Base-by-base conservation (phyloP, 2,888 invertebrate species). In the Lucinisca nassula region DNA sequence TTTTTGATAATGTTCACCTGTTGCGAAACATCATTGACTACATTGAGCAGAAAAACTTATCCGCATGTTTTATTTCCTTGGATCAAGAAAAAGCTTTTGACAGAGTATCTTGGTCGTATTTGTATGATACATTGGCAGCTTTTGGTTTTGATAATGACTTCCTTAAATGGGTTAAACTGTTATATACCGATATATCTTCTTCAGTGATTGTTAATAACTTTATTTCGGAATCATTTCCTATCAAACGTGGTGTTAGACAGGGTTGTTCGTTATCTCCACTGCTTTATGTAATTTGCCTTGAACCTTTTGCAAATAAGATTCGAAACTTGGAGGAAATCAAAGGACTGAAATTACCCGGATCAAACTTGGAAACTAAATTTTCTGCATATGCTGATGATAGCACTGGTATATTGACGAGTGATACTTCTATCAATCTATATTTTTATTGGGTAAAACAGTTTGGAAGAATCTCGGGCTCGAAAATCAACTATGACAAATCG, bases 11-110 rank as follows among this genome's bases (percentile, higher is more conserved):
- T 78, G 70, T 81, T 12, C 89, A 91, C 87, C 58, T 92, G 14
- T 37, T 88, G 27, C 24, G 73, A 49, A 79, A 85, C 37, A 79
- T 79, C 49, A 89, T 92, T 76, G 87, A 91, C 40, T 75, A 58
- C 82, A 38, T 92, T 37, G 92, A 93, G 58, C 93, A 92, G 78
- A 87, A 91, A 73, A 35, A 91, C 17, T 37, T 88, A 24, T 24
- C 74, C 40, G 81, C 87, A 37, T 81, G 81, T 55, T 90, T 92
- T 76, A 88, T 92, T 49, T 75, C 58, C 82, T 49, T 92, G 35
- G 92, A 93, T 67, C 93, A 92, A 79, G 90, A 89, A 67, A 93
- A 92, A 55, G 92, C 91, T 0, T 92, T 92, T 55, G 91, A 92
- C 70, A 77, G 92, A 55, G 92, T 92, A 14, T 85, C 80, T 40